Base-by-base conservation (phyloP, 2,113 vertebrate genomes). In the Pao palembangensis region DNA sequence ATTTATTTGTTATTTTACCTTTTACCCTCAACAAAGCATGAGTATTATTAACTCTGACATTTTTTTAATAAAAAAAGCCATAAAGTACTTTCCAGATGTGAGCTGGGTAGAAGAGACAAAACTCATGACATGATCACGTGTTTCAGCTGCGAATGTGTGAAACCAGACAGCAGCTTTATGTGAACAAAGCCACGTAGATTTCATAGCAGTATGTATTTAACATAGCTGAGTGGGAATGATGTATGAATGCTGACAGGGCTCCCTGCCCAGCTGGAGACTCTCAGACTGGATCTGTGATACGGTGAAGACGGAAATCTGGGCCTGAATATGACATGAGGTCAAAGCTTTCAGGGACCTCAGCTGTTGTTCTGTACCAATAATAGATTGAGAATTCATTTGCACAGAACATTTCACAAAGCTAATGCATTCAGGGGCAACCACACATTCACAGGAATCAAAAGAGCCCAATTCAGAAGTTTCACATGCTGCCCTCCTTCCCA, bases 171-270 rank as follows among this genome's bases (percentile, higher is more conserved):
- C 56, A 71, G 67, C 73, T 58, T 53, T 71, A 54, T 64, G 75
- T 85, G 67, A 72, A 71, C 48, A 55, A 59, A 28, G 67, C 58
- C 79, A 83, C 87, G 76, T 83, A 79, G 83, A 81, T 87, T 87
- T 89, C 82, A 85, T 85, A 55, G 68, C 53, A 38, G 53, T 79
- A 85, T 88, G 82, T 85, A 79, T 83, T 85, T 79, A 86, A 86
- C 76, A 69, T 23, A 54, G 69, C 64, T 60, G 58, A 81, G 78
- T 80, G 63, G 71, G 49, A 56, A 81, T 85, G 85, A 87, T 88
- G 61, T 71, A 85, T 87, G 72, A 69, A 78, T 73, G 51, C 76
- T 86, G 76, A 85, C 86, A 86, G 84, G 80, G 76, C 77, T 83
- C 79, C 81, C 67, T 5, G 4, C 73, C 82, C 74, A 51, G 70